phyloP scores from a whole-genome alignment of 2,888 invertebrate species.

The Acrobasis suavella region DNA sequence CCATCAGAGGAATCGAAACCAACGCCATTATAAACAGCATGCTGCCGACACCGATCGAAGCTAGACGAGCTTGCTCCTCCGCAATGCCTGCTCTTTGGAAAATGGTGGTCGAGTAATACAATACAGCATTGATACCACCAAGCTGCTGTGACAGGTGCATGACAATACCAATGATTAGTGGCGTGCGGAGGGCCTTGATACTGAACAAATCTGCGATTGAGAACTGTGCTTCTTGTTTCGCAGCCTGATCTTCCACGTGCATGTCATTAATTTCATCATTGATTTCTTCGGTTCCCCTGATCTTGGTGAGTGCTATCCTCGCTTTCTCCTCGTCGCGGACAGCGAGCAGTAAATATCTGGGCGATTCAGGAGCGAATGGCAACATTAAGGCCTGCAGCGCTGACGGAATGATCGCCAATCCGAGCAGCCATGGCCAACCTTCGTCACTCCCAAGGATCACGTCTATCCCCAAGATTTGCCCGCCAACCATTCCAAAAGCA shows the following conservation, averaged over 20 bases:
- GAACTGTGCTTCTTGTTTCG: constrained; percentile 68
- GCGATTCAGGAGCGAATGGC: constrained; percentile 72
- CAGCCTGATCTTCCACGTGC: constrained; percentile 72
- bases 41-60: constrained; percentile 87
- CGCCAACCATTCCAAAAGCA: constrained; percentile 68
- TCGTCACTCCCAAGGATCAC: constrained; percentile 68
- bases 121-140: constrained; percentile 82
- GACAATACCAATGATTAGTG: constrained; percentile 73
- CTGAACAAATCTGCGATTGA: constrained; percentile 63
- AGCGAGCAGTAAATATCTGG: constrained; percentile 68
- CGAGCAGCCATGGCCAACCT: constrained; percentile 77
- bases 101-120: constrained; percentile 87
- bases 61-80: constrained; percentile 83
- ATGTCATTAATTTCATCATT: constrained; percentile 76
- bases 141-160: constrained; percentile 79
- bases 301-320: constrained; percentile 56
- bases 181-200: constrained; percentile 60
- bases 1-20: constrained; percentile 89
- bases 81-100: constrained; percentile 84
- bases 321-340: constrained; percentile 67
- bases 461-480: constrained; percentile 75
- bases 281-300: constrained; percentile 66
- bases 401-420: constrained; percentile 68
- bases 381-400: constrained; percentile 67
- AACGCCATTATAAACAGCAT: constrained; percentile 88